Conservation (phyloP, 2,888 invertebrate genomes). For the Nebria salina region DNA sequence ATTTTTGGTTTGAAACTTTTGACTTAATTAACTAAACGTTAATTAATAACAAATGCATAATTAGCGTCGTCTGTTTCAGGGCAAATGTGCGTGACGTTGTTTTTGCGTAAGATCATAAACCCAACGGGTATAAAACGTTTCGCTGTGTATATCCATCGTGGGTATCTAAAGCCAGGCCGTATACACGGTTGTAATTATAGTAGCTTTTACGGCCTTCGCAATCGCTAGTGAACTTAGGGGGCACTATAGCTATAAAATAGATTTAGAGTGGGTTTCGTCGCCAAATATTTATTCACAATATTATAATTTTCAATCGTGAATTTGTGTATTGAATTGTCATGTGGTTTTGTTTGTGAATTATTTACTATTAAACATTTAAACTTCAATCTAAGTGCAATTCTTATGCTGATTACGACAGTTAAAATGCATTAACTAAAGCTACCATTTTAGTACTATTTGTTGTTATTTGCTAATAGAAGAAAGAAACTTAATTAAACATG, state of each 20-base stretch:
- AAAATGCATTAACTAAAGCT: background rate
- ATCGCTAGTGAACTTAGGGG: background rate
- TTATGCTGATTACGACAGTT: background rate
- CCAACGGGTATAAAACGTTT: background rate
- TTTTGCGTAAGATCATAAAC: background rate
- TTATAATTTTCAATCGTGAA: too few species aligned
- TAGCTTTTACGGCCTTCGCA: background rate
- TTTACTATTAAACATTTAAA: background rate
- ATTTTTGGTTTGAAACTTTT: background rate
- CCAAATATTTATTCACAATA: background rate
- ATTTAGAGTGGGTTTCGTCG: background rate
- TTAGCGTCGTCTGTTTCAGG: background rate
- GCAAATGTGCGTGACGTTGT: background rate
- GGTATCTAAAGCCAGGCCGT: background rate
- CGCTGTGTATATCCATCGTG: background rate
- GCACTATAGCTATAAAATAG: background rate
- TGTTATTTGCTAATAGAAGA: background rate
- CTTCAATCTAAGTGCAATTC: conserved; percentile 27
- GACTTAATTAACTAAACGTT: background rate
- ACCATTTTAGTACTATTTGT: conserved; percentile 6
- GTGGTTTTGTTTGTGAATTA: background rate
- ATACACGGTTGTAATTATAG: background rate
- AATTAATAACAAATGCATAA: background rate
- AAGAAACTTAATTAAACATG: background rate
- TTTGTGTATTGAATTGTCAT: background rate